phyloP scores from a whole-genome alignment of 2,888 invertebrate species.

The Cyclophora punctaria region DNA sequence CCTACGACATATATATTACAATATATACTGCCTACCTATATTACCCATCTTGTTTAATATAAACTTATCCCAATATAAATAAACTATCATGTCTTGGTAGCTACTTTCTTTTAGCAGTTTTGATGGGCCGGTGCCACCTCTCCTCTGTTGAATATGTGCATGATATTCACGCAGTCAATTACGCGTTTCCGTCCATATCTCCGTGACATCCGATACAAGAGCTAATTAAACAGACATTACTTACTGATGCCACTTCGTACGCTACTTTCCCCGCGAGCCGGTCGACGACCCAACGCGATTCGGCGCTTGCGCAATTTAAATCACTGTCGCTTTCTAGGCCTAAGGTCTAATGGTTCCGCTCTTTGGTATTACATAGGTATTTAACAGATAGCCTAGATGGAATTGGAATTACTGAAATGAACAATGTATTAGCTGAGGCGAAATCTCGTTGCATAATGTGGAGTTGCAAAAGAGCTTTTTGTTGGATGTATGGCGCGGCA shows the following conservation, averaged over 20 bases:
- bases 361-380: not conserved
- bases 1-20: too few relatives aligned
- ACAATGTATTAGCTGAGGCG: not conserved
- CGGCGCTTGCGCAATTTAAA: slow-evolving; percentile 56
- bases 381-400: not conserved
- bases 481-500: too few relatives aligned
- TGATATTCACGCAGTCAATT: too few relatives aligned
- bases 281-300: slow-evolving; percentile 54
- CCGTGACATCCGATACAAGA: slow-evolving; percentile 20
- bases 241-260: slow-evolving; percentile 20
- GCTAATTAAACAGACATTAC: slow-evolving; percentile 41
- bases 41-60: too few relatives aligned
- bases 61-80: too few relatives aligned
- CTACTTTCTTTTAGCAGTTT: too few relatives aligned
- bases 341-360: slow-evolving; percentile 20
- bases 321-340: slow-evolving; percentile 68
- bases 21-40: too few relatives aligned
- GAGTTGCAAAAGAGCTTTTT: too few relatives aligned
- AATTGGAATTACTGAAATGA: not conserved
- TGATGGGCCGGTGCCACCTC: too few relatives aligned
- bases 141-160: too few relatives aligned
- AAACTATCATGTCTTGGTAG: too few relatives aligned
- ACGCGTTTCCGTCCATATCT: too few relatives aligned
- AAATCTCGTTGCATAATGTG: not conserved
- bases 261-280: slow-evolving; percentile 54